Evolutionary conservation across 1,140 invertebrate genomes (phyloP).

Genomic region (Drosophila lowei): DNA sequence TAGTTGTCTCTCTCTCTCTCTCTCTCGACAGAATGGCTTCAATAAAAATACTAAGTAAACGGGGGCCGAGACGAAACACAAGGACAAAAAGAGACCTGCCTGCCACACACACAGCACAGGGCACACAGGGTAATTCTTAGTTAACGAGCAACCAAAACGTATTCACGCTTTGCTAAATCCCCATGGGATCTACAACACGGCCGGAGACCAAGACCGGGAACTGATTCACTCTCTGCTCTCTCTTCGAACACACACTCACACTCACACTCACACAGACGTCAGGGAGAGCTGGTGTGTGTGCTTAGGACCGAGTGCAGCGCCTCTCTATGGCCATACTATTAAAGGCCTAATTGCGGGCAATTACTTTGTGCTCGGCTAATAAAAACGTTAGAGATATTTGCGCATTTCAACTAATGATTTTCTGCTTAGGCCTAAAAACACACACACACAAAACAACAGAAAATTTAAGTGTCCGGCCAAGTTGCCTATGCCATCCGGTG

Average conservation of each 20-base stretch:
- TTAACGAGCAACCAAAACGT: constrained; percentile 75
- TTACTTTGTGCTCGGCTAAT: constrained; percentile 74
- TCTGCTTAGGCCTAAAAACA: constrained; percentile 71
- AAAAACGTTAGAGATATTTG: constrained; percentile 80
- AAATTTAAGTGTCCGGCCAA: constrained; percentile 52
- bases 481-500: constrained; percentile 22
- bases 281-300: constrained; percentile 32
- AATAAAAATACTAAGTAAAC: constrained; percentile 63
- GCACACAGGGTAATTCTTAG: constrained; percentile 70
- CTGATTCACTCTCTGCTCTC: constrained; percentile 25
- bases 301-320: constrained; percentile 52
- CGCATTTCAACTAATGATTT: constrained; percentile 81
- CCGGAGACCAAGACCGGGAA: background rate
- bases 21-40: constrained; percentile 35
- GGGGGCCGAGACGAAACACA: constrained; percentile 21
- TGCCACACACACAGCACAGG: constrained; percentile 7
- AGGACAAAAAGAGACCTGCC: constrained; percentile 31
- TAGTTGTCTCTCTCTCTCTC: background rate
- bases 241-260: background rate
- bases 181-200: constrained; percentile 41
- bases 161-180: constrained; percentile 73
- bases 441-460: constrained; percentile 65
- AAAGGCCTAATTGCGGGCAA: constrained; percentile 76
- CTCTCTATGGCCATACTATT: constrained; percentile 62
- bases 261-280: background rate